phyloP scores from a whole-genome alignment of 2,113 vertebrate species.

The Ceratotherium simum region DNA sequence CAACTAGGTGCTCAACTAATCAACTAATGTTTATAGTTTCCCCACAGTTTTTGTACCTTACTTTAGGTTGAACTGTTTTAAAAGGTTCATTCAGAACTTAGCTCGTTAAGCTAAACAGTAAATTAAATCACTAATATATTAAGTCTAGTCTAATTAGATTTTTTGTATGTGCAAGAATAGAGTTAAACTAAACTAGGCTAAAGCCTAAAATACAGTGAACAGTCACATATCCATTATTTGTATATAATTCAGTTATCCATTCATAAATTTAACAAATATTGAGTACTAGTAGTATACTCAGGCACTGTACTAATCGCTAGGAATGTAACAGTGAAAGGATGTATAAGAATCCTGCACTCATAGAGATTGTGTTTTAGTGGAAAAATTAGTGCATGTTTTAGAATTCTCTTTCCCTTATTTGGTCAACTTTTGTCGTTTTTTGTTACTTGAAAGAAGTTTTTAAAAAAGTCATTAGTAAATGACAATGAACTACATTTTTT shows the following conservation, averaged over 20 bases:
- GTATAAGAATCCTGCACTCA: not conserved
- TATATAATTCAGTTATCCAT: not conserved
- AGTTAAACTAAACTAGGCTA: not conserved
- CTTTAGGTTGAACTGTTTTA: not conserved
- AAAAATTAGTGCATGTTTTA: slow-evolving; percentile 20
- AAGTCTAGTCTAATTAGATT: not conserved
- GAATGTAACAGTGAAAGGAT: not conserved
- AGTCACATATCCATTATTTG: not conserved
- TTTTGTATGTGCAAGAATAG: not conserved
- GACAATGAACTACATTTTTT: not conserved
- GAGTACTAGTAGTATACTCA: not conserved
- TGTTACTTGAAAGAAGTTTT: not conserved
- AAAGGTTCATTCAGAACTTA: not conserved
- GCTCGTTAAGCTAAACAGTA: not conserved
- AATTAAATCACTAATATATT: slow-evolving; percentile 16
- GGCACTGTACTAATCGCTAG: not conserved
- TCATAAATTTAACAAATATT: not conserved
- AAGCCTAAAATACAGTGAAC: not conserved
- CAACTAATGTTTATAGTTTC: not conserved
- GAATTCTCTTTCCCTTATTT: not conserved
- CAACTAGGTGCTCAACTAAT: not conserved
- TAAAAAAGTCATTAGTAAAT: not conserved
- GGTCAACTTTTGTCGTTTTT: not conserved
- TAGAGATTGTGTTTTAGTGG: not conserved
- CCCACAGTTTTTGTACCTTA: not conserved